Evolutionary conservation across 2,888 invertebrate species (phyloP).

Genomic region (Oegoconia quadripuncta): DNA sequence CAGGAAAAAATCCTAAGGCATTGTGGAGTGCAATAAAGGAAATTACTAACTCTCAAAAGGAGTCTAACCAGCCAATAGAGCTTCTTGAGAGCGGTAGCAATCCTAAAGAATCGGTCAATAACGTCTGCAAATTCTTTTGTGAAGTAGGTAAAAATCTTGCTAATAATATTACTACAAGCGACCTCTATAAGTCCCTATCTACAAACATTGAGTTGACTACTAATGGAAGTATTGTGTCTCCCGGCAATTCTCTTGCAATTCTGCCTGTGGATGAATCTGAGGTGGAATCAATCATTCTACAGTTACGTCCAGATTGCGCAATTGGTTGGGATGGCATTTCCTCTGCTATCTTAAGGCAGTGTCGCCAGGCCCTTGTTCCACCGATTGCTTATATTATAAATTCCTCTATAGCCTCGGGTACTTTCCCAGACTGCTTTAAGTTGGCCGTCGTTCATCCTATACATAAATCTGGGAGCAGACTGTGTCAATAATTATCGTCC

Average conservation of each 20-base stretch:
- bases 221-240: too few species aligned
- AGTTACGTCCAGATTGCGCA: not conserved
- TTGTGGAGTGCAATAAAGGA: too few species aligned
- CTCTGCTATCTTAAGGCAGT: not conserved
- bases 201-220: too few species aligned
- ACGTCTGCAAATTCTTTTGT: too few species aligned
- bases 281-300: not conserved
- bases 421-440: not conserved
- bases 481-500: constrained; percentile 20
- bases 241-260: not conserved
- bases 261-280: not conserved
- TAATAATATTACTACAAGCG: too few species aligned
- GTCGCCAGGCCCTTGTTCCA: not conserved
- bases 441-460: constrained; percentile 8
- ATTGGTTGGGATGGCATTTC: not conserved
- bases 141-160: too few species aligned
- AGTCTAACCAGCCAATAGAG: too few species aligned
- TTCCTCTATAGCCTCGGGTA: not conserved
- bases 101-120: too few species aligned
- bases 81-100: too few species aligned
- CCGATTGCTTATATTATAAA: not conserved
- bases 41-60: too few species aligned
- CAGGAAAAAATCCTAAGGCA: too few species aligned
- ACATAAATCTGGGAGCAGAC: constrained; percentile 15
- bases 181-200: too few species aligned